These are phyloP conservation scores for Pituophis catenifer DNA, from an alignment of 2,113 vertebrate genomes.

Conservation along the genomic window DNA sequence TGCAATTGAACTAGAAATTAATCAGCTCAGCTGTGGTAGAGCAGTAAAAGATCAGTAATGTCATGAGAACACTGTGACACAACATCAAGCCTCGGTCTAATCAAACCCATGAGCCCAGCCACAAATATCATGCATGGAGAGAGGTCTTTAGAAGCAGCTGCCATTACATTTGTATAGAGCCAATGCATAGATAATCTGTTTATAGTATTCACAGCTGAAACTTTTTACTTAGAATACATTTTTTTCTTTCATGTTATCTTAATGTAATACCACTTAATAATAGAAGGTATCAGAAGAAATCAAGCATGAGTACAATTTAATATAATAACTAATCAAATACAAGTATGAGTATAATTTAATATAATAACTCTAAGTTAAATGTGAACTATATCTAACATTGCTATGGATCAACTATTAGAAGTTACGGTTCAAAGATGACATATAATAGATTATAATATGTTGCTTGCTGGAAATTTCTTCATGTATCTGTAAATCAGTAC, in stretches of 20 bases:
- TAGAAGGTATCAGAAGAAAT: neutral
- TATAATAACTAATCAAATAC: too few species aligned
- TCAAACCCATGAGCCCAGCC: neutral
- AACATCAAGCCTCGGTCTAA: neutral
- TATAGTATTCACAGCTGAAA: slow-evolving; percentile 1
- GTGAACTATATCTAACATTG: neutral
- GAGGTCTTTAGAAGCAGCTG: neutral
- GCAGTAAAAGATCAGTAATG: neutral
- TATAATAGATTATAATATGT: neutral
- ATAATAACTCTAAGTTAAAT: neutral
- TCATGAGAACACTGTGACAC: neutral
- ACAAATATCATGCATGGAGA: neutral
- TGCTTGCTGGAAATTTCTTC: neutral
- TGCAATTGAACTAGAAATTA: neutral
- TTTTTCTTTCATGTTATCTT: neutral
- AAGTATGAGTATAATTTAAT: neutral
- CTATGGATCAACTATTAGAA: neutral
- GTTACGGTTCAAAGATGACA: neutral
- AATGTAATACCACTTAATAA: neutral
- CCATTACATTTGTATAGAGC: neutral
- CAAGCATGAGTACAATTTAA: neutral
- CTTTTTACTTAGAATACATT: neutral
- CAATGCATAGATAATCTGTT: neutral
- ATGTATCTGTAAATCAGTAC: neutral
- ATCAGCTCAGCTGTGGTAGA: neutral